phyloP scores from a whole-genome alignment of 2,888 invertebrate genomes.

The Drosophila planitibia region DNA sequence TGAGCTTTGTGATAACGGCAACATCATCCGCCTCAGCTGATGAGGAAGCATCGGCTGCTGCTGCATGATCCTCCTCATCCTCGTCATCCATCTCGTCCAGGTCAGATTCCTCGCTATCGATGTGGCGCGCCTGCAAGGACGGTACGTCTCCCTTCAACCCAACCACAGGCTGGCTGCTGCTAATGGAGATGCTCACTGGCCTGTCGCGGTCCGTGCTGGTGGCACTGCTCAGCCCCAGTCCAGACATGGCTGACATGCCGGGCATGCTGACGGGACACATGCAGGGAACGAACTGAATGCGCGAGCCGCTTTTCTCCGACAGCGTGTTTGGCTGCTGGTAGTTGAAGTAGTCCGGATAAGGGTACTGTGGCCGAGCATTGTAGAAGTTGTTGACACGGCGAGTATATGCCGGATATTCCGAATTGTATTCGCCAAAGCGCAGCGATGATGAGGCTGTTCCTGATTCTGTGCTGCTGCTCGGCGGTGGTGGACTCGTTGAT shows the following conservation, averaged over 20 bases:
- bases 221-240: constrained; percentile 15
- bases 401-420: constrained; percentile 79
- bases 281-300: constrained; percentile 83
- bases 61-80: constrained; percentile 12
- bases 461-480: constrained; percentile 49
- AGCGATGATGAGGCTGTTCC: constrained; percentile 25
- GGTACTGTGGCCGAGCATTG: constrained; percentile 81
- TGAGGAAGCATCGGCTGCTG: background rate
- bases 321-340: constrained; percentile 59
- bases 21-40: constrained; percentile 14
- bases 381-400: constrained; percentile 77
- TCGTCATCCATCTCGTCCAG: constrained; percentile 30
- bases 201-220: constrained; percentile 39
- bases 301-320: constrained; percentile 50
- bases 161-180: constrained; percentile 23
- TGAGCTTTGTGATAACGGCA: constrained; percentile 11
- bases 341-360: constrained; percentile 83
- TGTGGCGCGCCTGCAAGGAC: constrained; percentile 57
- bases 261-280: constrained; percentile 83
- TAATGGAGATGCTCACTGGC: constrained; percentile 31
- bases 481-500: constrained; percentile 44
- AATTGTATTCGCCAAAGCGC: constrained; percentile 42
- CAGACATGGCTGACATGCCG: constrained; percentile 31
- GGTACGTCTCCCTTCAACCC: constrained; percentile 8
- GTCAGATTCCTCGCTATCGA: constrained; percentile 36